Evolutionary conservation across 2,113 vertebrate species (phyloP).

Genomic region (Piaya cayana): DNA sequence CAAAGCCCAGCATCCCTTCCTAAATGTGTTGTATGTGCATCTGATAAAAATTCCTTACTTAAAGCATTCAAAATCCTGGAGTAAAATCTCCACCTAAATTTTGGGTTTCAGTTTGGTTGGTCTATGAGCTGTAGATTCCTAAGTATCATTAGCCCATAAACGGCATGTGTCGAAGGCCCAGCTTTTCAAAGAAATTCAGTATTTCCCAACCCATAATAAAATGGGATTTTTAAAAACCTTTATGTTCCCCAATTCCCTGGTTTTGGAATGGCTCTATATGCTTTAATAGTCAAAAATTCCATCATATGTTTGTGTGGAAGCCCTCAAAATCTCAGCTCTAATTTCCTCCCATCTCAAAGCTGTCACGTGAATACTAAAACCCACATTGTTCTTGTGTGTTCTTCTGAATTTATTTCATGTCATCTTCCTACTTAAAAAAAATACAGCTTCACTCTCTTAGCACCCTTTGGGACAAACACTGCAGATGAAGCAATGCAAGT

Average conservation of each 20-base stretch:
- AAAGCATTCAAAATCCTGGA: rapidly evolving
- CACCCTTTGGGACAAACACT: constrained; percentile 40
- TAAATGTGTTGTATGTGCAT: rapidly evolving
- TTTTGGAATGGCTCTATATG: background rate
- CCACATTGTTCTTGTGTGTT: constrained; percentile 36
- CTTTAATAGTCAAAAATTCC: background rate
- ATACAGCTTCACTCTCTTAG: constrained; percentile 4
- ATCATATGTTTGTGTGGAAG: background rate
- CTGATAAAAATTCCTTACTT: background rate
- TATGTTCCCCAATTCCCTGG: rapidly evolving
- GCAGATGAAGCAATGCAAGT: constrained; percentile 39
- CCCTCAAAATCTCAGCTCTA: background rate
- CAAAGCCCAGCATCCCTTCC: background rate
- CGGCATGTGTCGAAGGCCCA: background rate
- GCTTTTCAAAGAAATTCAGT: background rate
- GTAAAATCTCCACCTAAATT: background rate
- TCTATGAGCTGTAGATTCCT: background rate
- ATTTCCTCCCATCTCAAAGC: background rate
- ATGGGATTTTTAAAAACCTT: background rate
- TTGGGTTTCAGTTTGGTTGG: rapidly evolving
- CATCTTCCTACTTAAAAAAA: background rate
- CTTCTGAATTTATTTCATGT: constrained; percentile 40
- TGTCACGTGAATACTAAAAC: constrained; percentile 31
- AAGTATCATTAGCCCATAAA: rapidly evolving
- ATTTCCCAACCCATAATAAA: background rate